Evolutionary conservation across 1,140 invertebrate species (phyloP).

Genomic region (Pemphigus obesinymphae): DNA sequence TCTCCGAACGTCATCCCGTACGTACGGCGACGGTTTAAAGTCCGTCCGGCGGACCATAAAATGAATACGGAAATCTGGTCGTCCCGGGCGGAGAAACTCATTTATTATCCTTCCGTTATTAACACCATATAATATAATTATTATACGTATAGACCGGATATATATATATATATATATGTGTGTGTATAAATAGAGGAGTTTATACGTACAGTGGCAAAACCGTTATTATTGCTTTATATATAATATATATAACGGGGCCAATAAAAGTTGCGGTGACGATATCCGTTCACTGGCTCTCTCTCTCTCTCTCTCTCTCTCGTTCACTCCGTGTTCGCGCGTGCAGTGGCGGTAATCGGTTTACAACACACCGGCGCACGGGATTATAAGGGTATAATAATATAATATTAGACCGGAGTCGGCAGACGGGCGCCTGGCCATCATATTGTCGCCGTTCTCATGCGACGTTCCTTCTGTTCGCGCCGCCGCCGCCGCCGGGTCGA

Average conservation of each 20-base stretch:
- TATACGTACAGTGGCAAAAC: no score
- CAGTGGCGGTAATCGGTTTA: constrained; percentile 23
- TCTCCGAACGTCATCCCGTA: background rate
- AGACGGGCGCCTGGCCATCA: constrained; percentile 39
- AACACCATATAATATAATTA: background rate
- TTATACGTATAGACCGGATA: background rate
- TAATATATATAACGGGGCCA: background rate
- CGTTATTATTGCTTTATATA: background rate
- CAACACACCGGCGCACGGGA: constrained; percentile 34
- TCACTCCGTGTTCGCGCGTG: background rate
- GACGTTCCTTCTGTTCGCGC: constrained; percentile 31
- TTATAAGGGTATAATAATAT: constrained; percentile 28
- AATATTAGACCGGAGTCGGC: background rate
- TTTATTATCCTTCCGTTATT: constrained; percentile 15
- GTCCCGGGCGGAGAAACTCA: background rate
- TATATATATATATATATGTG: no score
- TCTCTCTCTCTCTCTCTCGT: background rate
- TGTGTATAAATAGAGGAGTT: no score
- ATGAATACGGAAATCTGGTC: constrained; percentile 37
- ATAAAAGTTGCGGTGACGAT: constrained; percentile 23
- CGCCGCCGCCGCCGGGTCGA: background rate
- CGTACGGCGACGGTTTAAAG: background rate
- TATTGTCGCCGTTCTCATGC: constrained; percentile 36
- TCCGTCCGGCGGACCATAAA: constrained; percentile 25
- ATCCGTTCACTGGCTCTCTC: background rate